Base-by-base conservation (phyloP, 2,113 vertebrate genomes). In the Elachura formosa region DNA sequence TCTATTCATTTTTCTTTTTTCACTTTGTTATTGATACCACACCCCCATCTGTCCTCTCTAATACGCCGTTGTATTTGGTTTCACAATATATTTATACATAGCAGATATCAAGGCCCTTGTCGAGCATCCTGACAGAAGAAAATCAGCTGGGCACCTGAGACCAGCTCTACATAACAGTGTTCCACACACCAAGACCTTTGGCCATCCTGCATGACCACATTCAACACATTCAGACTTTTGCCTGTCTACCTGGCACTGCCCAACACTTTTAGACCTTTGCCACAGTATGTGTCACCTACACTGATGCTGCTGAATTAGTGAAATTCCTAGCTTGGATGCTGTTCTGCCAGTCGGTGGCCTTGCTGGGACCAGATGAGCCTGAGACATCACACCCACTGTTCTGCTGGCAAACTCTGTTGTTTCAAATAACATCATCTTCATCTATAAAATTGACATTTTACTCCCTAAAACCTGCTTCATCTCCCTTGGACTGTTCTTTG, bases 121-220 rank as follows among this genome's bases (percentile, higher is more conserved):
- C 1, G 1, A 26, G 29, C 49, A 79, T 12, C 67, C 5, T 51
- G 63, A 51, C 14, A 74, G 43, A 64, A 43, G 36, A n/a, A 26
- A 74, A 59, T n/a, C 36, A 66, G 24, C 10, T 36, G 26, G 15
- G 51, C 20, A 87, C 26, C 8, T 19, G 28, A 84, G 33, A 45
- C 8, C 56, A 88, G 45, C 41, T 69, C 63, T 33, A 3, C 0
- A 0, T 6, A 59, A 45, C 19, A 28, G 20, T 1, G 11, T 20
- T 36, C 41, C 58, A 29, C 24, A 40, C 5, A 59, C 14, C 0
- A 2, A 83, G 83, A 84, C 51, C 68, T 94, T 58, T 74, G 76
- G 26, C 80, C 15, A 4, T 23, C 34, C 54, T 54, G 40, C 24
- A 8, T 5, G 21, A 33, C 23, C 31, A n/a, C 0, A 3, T 16